Conservation (phyloP, 2,113 vertebrate genomes). For the Nesogale talazaci region DNA sequence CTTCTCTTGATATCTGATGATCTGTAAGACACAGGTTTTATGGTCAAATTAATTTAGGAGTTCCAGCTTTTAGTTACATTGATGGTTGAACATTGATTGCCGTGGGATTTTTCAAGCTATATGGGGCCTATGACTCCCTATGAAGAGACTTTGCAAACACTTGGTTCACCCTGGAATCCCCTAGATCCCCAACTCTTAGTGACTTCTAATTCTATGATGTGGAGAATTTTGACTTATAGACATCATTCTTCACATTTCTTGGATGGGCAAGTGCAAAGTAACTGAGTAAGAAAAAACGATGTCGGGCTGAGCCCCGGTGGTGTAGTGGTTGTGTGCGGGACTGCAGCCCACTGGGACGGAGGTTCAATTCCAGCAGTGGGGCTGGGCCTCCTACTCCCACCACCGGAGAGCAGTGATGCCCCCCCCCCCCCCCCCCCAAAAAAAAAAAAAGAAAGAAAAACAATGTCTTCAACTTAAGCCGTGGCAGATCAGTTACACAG, state of each 20-base stretch:
- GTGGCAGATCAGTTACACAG: too few species aligned
- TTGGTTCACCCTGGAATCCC: neutral
- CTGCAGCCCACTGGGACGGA: too few species aligned
- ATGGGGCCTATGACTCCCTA: neutral
- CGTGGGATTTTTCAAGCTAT: neutral
- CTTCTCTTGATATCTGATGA: neutral
- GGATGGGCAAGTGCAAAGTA: neutral
- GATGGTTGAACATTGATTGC: too few species aligned
- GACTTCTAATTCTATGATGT: neutral
- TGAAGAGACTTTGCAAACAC: neutral
- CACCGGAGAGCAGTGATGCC: too few species aligned
- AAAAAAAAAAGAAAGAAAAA: too few species aligned
- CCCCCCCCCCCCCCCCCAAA: too few species aligned
- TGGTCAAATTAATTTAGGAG: neutral
- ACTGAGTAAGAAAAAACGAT: neutral
- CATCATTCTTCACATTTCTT: neutral
- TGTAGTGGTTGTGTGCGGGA: too few species aligned
- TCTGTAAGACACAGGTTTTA: neutral
- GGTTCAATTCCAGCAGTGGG: too few species aligned
- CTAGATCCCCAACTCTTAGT: neutral
- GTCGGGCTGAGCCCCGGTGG: too few species aligned
- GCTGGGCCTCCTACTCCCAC: too few species aligned
- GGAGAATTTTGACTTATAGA: neutral
- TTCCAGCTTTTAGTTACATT: neutral
- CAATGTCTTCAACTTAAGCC: too few species aligned